Percentiles rank a stretch among this genome's conserved stretches.
phyloP scores from a whole-genome alignment of 1,140 invertebrate genomes.

The Papilio polyxenes region DNA sequence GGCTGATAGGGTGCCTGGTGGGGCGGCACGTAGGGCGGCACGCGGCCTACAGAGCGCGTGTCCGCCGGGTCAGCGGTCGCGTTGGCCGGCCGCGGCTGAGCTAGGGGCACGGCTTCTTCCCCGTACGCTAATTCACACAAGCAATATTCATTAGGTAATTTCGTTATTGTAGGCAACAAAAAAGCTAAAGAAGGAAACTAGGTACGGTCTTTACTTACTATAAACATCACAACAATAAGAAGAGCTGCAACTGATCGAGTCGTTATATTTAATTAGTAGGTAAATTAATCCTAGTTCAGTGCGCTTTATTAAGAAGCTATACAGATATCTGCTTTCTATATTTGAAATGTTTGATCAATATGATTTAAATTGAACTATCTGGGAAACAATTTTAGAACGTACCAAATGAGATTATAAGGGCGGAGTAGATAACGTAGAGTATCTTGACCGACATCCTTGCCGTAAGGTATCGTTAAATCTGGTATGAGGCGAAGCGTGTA shows the following conservation, averaged over 20 bases:
- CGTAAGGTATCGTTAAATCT: conserved; percentile 27
- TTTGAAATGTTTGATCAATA: no score
- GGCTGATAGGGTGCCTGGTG: conserved; percentile 56
- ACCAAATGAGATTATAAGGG: conserved; percentile 62
- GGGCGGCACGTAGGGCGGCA: conserved; percentile 70
- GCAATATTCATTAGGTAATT: not conserved
- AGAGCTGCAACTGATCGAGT: no score
- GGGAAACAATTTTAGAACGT: conserved; percentile 37
- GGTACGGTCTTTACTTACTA: no score
- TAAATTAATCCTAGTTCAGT: no score
- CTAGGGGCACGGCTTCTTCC: conserved; percentile 49
- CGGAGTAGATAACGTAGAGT: conserved; percentile 51
- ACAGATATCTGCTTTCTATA: no score
- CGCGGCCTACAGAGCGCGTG: conserved; percentile 66
- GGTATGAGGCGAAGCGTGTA: conserved; percentile 4
- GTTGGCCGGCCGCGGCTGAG: conserved; percentile 55
- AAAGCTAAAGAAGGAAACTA: no score
- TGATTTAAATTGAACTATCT: not conserved
- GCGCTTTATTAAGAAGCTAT: no score
- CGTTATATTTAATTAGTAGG: no score
- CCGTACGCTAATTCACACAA: conserved; percentile 45
- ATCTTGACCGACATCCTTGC: conserved; percentile 59
- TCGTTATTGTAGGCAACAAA: no score
- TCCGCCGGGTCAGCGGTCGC: conserved; percentile 62
- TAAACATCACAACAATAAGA: no score